A percentile compares a stretch with the other conserved stretches of the same genome.
Conservation (phyloP, 2,797 vertebrate genomes). For the Leontocebus nigricollis region DNA sequence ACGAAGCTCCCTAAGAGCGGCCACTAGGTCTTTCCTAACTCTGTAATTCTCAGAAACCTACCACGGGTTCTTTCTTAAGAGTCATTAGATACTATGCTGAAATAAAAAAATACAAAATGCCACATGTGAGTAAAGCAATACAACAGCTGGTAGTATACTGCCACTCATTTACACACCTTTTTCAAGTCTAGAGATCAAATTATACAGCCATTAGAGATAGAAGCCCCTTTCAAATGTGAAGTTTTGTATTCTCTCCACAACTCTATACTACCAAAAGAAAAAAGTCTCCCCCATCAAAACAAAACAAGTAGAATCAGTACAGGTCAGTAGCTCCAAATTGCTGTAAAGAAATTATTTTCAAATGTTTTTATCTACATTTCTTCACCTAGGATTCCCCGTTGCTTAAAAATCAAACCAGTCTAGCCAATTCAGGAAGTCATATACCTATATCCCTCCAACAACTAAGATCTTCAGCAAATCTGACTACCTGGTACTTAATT, state of each 20-base stretch:
- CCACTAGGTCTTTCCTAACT: neutral
- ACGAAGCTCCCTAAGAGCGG: neutral
- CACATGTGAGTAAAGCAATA: neutral
- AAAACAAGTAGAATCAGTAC: neutral
- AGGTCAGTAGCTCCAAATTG: neutral
- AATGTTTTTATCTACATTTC: neutral
- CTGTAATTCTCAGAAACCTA: neutral
- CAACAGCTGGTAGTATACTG: neutral
- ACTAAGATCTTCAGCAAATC: neutral
- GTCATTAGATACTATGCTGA: neutral
- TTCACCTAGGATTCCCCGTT: neutral
- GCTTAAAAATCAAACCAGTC: neutral
- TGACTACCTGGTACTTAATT: neutral
- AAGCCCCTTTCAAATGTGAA: neutral
- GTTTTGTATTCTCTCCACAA: neutral
- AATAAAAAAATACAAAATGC: neutral
- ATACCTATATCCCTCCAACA: neutral
- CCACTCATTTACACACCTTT: neutral
- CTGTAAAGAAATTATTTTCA: neutral
- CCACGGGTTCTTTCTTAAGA: neutral
- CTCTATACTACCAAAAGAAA: neutral
- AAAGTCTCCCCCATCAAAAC: neutral
- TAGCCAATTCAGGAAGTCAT: neutral
- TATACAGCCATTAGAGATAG: neutral
- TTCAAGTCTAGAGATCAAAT: neutral